Base-by-base conservation (phyloP, 2,797 vertebrate genomes). In the Potorous gilbertii region DNA sequence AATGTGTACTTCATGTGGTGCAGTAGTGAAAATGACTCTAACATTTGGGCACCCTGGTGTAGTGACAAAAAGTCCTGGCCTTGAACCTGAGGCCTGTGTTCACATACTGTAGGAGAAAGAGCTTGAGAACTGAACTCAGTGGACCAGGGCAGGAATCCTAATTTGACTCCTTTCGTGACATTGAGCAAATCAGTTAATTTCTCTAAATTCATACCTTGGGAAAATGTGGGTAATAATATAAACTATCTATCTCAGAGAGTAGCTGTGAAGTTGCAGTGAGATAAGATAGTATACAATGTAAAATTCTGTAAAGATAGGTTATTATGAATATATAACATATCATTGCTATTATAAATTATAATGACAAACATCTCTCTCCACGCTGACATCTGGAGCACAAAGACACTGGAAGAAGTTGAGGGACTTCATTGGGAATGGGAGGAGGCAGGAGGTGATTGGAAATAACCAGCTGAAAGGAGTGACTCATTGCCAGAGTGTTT, bases 21-120 rank as follows among this genome's bases (percentile, higher is more conserved):
- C 94, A 93, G 94, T 96, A 54, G 6, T 11, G 50, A 94, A 96
- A 94, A 96, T 92, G 94, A 93, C 92, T 96, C n/a, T 98, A 97
- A 91, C 46, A 66, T 93, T 93, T 93, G 91, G 91, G 66, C 54
- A 94, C 93, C 46, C 28, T 87, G 74, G 74, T 27, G 74, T 87
- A 87, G 74, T 87, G 40, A 87, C 50, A 87, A n/a, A 87, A 87
- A 50, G 40, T 10, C 74, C 10, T 27, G 24, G 74, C 40, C 40
- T 87, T 87, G 74, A 87, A 87, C 74, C 40, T 1, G 74, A 87
- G 40, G 21, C 74, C 40, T 87, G 24, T 50, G 21, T 27, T 87
- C 40, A 87, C 24, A 50, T 87, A 87, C 40, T 46, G 2, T 27
- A 87, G 74, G 40, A 87, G 74, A 87, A 87, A 50, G 74, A 81